Conservation (phyloP, 1,140 invertebrate species). For the Apolygus lucorum region DNA sequence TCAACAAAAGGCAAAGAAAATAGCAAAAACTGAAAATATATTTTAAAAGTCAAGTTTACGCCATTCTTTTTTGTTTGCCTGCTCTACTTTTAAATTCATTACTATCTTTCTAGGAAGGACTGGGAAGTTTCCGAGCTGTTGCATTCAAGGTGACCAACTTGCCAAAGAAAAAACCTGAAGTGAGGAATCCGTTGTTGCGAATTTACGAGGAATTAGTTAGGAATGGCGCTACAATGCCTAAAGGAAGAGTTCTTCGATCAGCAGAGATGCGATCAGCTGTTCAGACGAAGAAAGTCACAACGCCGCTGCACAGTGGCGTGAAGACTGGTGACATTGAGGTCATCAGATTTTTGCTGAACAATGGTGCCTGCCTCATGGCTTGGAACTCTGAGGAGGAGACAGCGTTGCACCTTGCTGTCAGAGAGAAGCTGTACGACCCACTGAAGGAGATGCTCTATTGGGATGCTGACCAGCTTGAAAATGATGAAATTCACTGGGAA, state of each 20-base stretch:
- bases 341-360: constrained; percentile 39
- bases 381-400: constrained; percentile 49
- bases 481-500: not conserved
- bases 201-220: not conserved
- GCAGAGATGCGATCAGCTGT: not conserved
- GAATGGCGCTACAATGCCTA: not conserved
- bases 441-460: constrained; percentile 42
- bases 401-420: constrained; percentile 51
- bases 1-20: no score
- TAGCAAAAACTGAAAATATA: no score
- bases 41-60: no score
- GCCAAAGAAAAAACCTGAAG: not conserved
- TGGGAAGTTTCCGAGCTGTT: no score
- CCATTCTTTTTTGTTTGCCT: no score
- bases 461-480: constrained; percentile 31
- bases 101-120: no score
- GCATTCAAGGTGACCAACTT: no score
- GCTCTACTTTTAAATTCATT: no score
- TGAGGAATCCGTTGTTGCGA: not conserved
- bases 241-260: not conserved
- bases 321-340: constrained; percentile 34
- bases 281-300: constrained; percentile 12
- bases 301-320: constrained; percentile 28
- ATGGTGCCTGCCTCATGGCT: constrained; percentile 37
- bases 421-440: constrained; percentile 39